Percentiles rank a stretch among this genome's conserved stretches.
These are phyloP conservation scores for Drosophila willistoni DNA, from an alignment of 1,140 invertebrate genomes.

Conservation along the genomic window DNA sequence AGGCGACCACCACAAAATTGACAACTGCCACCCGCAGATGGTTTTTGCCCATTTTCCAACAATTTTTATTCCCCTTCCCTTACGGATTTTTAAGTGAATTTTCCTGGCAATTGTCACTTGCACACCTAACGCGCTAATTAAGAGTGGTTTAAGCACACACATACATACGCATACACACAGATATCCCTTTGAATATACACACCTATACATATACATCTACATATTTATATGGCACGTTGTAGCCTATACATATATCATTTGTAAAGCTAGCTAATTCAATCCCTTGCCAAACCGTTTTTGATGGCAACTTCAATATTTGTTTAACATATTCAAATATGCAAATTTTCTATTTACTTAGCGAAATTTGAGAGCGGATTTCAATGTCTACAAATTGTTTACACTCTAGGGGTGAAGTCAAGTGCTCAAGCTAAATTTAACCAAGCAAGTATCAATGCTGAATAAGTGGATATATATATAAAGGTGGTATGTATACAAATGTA, in stretches of 20 bases:
- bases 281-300: conserved; percentile 1
- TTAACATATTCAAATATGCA: conserved; percentile 17
- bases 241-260: neutral
- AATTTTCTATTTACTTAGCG: conserved; percentile 15
- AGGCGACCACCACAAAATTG: conserved; percentile 52
- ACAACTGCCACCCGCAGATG: conserved; percentile 57
- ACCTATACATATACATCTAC: neutral
- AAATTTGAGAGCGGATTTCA: conserved; percentile 15
- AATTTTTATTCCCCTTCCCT: conserved; percentile 1
- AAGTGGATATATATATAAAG: neutral
- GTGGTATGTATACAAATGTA: no score
- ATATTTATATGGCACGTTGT: no score
- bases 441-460: conserved; percentile 1
- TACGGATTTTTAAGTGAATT: conserved; percentile 45
- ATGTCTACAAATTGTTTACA: conserved; percentile 8
- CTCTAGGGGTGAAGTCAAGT: conserved; percentile 8
- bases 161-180: neutral
- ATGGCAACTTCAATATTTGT: conserved; percentile 13
- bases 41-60: conserved; percentile 43
- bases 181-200: neutral
- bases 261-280: conserved; percentile 13
- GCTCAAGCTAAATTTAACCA: conserved; percentile 12
- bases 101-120: conserved; percentile 43
- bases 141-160: conserved; percentile 34
- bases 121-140: conserved; percentile 49